Percentiles rank a stretch among this genome's conserved stretches.
phyloP scores from a whole-genome alignment of 2,797 vertebrate species.

The Sebastes hubbsi region DNA sequence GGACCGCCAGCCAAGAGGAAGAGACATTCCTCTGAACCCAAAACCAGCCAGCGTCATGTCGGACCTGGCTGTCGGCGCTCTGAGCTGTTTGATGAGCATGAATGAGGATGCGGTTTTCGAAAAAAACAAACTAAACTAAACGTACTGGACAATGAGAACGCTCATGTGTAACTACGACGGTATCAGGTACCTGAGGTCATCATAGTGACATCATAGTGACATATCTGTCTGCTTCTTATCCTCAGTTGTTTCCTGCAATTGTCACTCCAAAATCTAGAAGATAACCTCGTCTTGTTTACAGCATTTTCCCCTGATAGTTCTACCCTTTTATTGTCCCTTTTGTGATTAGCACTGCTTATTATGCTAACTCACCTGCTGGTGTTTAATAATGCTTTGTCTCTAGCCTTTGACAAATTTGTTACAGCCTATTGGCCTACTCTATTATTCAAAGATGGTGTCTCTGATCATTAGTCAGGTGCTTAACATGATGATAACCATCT shows the following conservation, averaged over 20 bases:
- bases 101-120: neutral
- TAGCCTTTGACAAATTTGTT: too few species aligned
- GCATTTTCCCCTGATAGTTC: neutral
- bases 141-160: neutral
- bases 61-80: neutral
- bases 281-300: neutral
- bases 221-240: neutral
- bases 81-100: neutral
- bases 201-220: neutral
- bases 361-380: neutral
- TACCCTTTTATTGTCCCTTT: neutral
- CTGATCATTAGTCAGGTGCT: neutral
- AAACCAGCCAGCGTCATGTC: neutral
- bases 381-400: neutral
- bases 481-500: neutral
- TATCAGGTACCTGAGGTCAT: neutral
- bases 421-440: neutral
- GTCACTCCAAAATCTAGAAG: neutral
- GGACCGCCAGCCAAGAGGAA: neutral
- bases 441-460: neutral
- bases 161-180: neutral
- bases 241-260: neutral
- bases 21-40: conserved; percentile 18
- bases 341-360: neutral
- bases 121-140: neutral